A percentile compares a stretch with the other conserved stretches of the same genome.
Conservation (phyloP, 2,113 vertebrate species). For the Archocentrus centrarchus region DNA sequence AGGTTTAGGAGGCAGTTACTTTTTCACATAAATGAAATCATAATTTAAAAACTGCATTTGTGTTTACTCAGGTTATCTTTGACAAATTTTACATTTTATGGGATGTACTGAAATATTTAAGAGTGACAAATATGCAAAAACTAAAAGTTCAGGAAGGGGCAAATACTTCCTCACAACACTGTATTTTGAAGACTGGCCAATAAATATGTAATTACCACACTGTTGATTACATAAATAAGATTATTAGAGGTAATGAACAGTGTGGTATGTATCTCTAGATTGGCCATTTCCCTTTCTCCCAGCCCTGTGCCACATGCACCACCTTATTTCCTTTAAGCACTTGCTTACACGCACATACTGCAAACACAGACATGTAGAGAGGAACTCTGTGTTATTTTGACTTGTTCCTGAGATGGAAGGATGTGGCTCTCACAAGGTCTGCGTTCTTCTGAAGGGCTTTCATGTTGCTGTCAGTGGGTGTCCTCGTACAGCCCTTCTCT, state of each 20-base stretch:
- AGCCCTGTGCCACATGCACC: constrained; percentile 28
- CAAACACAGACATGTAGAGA: constrained; percentile 55
- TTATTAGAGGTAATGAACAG: constrained; percentile 10
- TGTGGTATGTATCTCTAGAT: constrained; percentile 25
- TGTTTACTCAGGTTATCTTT: too few species aligned
- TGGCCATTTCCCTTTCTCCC: constrained; percentile 19
- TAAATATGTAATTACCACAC: not conserved
- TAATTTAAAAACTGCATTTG: too few species aligned
- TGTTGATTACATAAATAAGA: too few species aligned
- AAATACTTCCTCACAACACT: too few species aligned
- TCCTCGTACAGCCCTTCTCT: constrained; percentile 56
- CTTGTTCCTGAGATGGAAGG: constrained; percentile 64
- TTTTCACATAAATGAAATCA: too few species aligned
- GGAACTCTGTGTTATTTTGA: constrained; percentile 62
- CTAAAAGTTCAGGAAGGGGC: too few species aligned
- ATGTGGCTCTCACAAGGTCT: constrained; percentile 68
- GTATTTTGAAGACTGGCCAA: not conserved
- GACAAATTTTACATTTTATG: too few species aligned
- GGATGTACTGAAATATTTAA: too few species aligned
- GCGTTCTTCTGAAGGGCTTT: constrained; percentile 67
- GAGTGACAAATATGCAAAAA: too few species aligned
- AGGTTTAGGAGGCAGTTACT: too few species aligned
- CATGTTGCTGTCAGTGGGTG: constrained; percentile 72
- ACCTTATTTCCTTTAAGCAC: constrained; percentile 46
- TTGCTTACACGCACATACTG: constrained; percentile 45